Evolutionary conservation across 2,113 vertebrate species (phyloP).

Genomic region (Embiotoca jacksoni): DNA sequence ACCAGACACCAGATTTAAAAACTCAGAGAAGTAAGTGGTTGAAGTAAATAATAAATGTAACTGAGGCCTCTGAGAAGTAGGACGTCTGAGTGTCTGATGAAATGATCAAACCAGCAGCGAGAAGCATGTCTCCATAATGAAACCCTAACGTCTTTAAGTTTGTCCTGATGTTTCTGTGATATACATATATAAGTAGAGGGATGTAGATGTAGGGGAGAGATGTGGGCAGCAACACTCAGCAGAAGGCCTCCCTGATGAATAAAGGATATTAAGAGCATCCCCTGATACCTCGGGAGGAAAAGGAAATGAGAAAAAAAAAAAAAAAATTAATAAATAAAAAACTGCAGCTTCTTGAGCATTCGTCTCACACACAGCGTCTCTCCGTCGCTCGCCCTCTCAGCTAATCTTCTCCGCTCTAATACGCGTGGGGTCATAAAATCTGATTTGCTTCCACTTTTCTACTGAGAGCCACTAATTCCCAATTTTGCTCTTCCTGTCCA

Average conservation of each 20-base stretch:
- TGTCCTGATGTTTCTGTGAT: neutral
- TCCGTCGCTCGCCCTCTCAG: slow-evolving; percentile 34
- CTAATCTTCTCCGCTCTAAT: slow-evolving; percentile 61
- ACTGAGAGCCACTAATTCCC: slow-evolving; percentile 68
- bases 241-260: slow-evolving; percentile 42
- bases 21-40: too few relatives aligned
- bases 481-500: slow-evolving; percentile 53
- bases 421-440: slow-evolving; percentile 62
- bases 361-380: slow-evolving; percentile 29
- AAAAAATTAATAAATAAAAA: slow-evolving; percentile 23
- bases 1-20: too few relatives aligned
- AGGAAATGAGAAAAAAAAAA: slow-evolving; percentile 55
- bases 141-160: neutral
- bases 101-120: too few relatives aligned
- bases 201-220: neutral
- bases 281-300: slow-evolving; percentile 36
- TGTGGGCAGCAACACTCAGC: slow-evolving; percentile 14
- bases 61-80: too few relatives aligned
- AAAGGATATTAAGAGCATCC: slow-evolving; percentile 52
- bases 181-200: slow-evolving; percentile 8
- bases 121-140: too few relatives aligned
- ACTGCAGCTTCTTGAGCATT: slow-evolving; percentile 50
- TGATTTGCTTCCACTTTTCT: slow-evolving; percentile 66
- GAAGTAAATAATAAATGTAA: too few relatives aligned
- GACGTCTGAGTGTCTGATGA: too few relatives aligned